Conservation (phyloP, 2,888 invertebrate genomes). For the Coleophora flavipennella region DNA sequence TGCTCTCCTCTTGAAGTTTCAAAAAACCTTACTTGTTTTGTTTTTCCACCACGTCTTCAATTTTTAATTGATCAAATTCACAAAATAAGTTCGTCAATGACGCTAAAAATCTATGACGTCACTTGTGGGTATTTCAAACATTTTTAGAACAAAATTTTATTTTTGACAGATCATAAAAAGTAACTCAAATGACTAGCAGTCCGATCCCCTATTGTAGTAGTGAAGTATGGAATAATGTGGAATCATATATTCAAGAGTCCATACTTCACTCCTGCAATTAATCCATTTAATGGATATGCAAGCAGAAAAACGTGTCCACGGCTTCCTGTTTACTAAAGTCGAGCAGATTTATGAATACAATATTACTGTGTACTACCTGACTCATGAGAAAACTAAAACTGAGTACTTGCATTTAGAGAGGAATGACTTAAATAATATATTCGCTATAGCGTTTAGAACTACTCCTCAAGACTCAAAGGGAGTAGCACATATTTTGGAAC, state of each 20-base stretch:
- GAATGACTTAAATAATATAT: conserved; percentile 92
- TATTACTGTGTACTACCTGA: conserved; percentile 81
- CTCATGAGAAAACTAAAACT: conserved; percentile 85
- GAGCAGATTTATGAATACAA: conserved; percentile 85
- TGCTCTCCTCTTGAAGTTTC: too few relatives aligned
- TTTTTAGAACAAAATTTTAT: too few relatives aligned
- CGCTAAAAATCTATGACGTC: too few relatives aligned
- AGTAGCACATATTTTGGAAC: conserved; percentile 94
- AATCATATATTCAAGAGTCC: conserved; percentile 57
- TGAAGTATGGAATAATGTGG: conserved; percentile 13
- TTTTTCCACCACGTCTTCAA: too few relatives aligned
- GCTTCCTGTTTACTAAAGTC: conserved; percentile 79
- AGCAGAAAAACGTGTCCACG: conserved; percentile 73
- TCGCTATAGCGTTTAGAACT: conserved; percentile 91
- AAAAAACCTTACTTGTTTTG: too few relatives aligned
- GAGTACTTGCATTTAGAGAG: conserved; percentile 90
- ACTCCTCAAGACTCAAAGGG: conserved; percentile 92
- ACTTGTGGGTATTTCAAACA: too few relatives aligned
- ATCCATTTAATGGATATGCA: too few relatives aligned
- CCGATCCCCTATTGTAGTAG: conserved; percentile 39
- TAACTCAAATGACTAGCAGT: too few relatives aligned
- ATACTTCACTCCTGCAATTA: too few relatives aligned
- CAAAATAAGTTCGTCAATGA: too few relatives aligned
- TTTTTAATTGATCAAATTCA: too few relatives aligned
- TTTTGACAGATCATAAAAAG: too few relatives aligned